Base-by-base conservation (phyloP, 2,888 invertebrate genomes). In the Napeogenes inachia region DNA sequence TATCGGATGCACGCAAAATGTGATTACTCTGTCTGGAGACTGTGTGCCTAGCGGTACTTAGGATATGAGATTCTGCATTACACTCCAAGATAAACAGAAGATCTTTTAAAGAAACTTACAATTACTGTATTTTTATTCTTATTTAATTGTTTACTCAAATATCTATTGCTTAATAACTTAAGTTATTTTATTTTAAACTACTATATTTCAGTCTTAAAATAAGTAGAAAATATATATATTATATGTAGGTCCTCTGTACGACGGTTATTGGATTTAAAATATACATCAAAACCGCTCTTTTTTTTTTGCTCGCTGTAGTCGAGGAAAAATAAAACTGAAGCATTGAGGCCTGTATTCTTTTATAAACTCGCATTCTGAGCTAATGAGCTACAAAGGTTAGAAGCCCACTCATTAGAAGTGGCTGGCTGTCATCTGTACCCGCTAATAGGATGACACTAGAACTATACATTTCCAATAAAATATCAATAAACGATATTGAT, bases 401-500 rank as follows among this genome's bases (percentile, higher is more conserved):
- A 68, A 68, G 63, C 62, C 62, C 68, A 63, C 70, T 70, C 67
- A 58, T 64, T 61, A 63, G 47, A 64, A 69, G 69, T 66, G 65
- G 67, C 64, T 62, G 56, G 69, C 56, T 68, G 64, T 67, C 69
- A 62, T 64, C 68, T 65, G 63, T 61, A 65, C 56, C 63, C 64
- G 59, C 70, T 69, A 70, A 70, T 69, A 67, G 68, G 69, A 69
- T 70, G 70, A 69, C 69, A 65, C 70, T 70, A 68, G 63, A 65
- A 33, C 68, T 61, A 63, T 21, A 21, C 21, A 21, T 21, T 21
- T 21, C 21, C 64, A 57, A 57, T 63, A 65, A 64, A 64, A 61
- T 68, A 65, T 64, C 68, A 67, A 70, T 69, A 69, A 67, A 57
- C 64, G 54, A 61, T 67, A 70, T 69, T 62, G 68, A 68, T 66